Evolutionary conservation across 2,113 vertebrate species (phyloP).

Genomic region (cattle (Bos taurus)): ARS-UCD2.0 NC_037339.1:78870001-78870500

Average conservation of each 20-base stretch:
- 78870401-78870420: neutral
- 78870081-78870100: neutral
- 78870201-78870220: neutral
- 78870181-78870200: neutral
- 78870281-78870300: neutral
- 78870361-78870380: neutral
- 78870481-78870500: constrained; percentile 6
- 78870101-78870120: neutral
- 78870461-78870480: neutral
- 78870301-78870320: neutral
- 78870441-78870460: neutral
- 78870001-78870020: neutral
- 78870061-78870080: neutral
- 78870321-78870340: neutral
- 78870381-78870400: neutral
- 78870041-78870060: neutral
- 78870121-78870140: neutral
- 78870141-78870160: neutral
- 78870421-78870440: neutral
- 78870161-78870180: neutral
- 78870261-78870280: neutral
- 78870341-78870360: neutral
- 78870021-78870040: neutral
- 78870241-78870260: neutral
- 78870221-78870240: neutral